phyloP scores from a whole-genome alignment of 37 sponge, comb jelly and placozoan species.

The Haliclona indistincta region DNA sequence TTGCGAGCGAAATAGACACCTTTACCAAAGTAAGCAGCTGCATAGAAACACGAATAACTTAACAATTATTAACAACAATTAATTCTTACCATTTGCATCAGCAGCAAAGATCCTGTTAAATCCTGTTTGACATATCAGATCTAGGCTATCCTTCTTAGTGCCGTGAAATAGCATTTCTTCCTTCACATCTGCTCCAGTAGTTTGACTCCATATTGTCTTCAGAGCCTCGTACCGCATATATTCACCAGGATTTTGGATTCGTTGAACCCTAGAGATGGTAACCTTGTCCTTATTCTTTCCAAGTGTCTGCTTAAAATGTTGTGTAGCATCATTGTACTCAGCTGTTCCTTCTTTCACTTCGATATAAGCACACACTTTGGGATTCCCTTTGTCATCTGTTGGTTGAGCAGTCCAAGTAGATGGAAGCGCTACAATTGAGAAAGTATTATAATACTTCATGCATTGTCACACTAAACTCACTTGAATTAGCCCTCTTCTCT shows the following conservation, averaged over 20 bases:
- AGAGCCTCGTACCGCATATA: conserved; percentile 25
- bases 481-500: neutral
- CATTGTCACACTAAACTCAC: too few species aligned
- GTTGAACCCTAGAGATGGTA: conserved; percentile 5
- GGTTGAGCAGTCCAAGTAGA: conserved; percentile 34
- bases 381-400: conserved; percentile 8
- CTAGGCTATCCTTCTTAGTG: neutral
- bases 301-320: conserved; percentile 35
- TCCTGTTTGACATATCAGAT: conserved; percentile 49
- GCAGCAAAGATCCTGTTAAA: conserved; percentile 78
- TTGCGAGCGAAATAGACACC: conserved; percentile 68
- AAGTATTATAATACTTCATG: too few species aligned
- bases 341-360: conserved; percentile 2
- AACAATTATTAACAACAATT: neutral
- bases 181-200: neutral
- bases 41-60: neutral
- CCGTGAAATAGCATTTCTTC: conserved; percentile 63
- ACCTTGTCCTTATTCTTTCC: neutral
- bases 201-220: neutral
- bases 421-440: conserved; percentile 12
- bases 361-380: conserved; percentile 6
- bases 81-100: conserved; percentile 54
- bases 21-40: conserved; percentile 54
- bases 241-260: conserved; percentile 51
- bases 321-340: conserved; percentile 29